These are phyloP conservation scores for Caenorhabditis angaria DNA, from an alignment of 2,888 invertebrate species.

Conservation along the genomic window DNA sequence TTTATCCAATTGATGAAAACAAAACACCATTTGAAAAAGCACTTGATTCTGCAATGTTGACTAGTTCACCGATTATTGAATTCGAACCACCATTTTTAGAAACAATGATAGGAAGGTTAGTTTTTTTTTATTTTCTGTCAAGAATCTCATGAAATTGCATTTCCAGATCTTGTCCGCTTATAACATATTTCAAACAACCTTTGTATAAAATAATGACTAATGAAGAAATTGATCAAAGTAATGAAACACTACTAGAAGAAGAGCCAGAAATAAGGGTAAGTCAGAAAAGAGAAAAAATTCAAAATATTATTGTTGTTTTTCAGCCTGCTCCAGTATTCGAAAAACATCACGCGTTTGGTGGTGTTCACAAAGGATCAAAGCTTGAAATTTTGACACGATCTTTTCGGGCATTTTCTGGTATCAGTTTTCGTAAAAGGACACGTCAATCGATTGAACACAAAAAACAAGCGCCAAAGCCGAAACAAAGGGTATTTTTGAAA, in stretches of 20 bases:
- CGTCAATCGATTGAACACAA: constrained; percentile 21
- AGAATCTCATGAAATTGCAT: background rate
- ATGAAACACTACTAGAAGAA: constrained; percentile 30
- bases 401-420: constrained; percentile 31
- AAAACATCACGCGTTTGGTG: constrained; percentile 18
- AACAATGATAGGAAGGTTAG: constrained; percentile 80
- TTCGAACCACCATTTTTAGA: constrained; percentile 88
- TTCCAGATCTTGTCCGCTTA: constrained; percentile 76
- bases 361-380: constrained; percentile 18
- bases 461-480: constrained; percentile 22
- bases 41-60: constrained; percentile 75
- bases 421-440: constrained; percentile 26
- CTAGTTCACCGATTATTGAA: constrained; percentile 86
- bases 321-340: constrained; percentile 8
- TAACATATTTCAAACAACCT: constrained; percentile 72
- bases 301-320: background rate
- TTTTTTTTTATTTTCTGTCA: background rate
- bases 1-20: constrained; percentile 48
- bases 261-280: constrained; percentile 11
- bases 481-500: constrained; percentile 3
- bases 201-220: constrained; percentile 49
- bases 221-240: constrained; percentile 25
- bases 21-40: constrained; percentile 53
- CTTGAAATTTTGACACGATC: constrained; percentile 13
- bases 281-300: background rate